Evolutionary conservation across 2,797 vertebrate genomes (phyloP), one percentile per base, ranked within the genome.

Genomic region (Parotocinclus haroldoi): DNA sequence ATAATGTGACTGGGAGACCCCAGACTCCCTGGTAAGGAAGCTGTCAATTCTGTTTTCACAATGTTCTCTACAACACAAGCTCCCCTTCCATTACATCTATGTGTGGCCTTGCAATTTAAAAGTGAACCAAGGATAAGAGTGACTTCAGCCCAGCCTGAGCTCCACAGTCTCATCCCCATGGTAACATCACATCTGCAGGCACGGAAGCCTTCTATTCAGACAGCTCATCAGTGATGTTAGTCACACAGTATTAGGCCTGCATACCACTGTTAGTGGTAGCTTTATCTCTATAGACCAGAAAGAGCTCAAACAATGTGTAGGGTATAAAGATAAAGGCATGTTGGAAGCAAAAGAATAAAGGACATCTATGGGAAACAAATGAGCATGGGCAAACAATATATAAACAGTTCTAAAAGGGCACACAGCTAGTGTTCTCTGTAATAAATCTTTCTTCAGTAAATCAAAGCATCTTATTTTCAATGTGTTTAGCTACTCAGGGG

Each of bases 201-300:
- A 54, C 46, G 75, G 68, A 74, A 75, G 76, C 69, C 65, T 68
- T 78, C 66, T 53, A 70, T 75, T 73, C 66, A 75, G 73, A 68
- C 73, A 72, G 69, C 66, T 72, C 73, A 75, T 78, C 73, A 73
- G 59, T 38, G 68, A 78, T 73, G 76, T 75, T 75, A 69, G 66
- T 69, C 72, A 75, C 69, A 72, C 69, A 72, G 69, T 56, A 72
- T 64, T 66, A 70, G 60, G 58, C 58, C 70, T 58, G 44, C 63
- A 51, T 66, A 50, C 63, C 51, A 64, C 55, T 59, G 64, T 69
- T 63, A 67, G 58, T 45, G 58, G 40, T 50, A 69, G 59, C 40
- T 72, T 78, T 62, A 63, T 63, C 65, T 55, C 61, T 10, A 10
- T 42, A 49, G 62, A 72, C 63, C 50, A 50, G 39, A 37, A 17